phyloP scores from a whole-genome alignment of 2,888 invertebrate species.

The Nysson spinosus region DNA sequence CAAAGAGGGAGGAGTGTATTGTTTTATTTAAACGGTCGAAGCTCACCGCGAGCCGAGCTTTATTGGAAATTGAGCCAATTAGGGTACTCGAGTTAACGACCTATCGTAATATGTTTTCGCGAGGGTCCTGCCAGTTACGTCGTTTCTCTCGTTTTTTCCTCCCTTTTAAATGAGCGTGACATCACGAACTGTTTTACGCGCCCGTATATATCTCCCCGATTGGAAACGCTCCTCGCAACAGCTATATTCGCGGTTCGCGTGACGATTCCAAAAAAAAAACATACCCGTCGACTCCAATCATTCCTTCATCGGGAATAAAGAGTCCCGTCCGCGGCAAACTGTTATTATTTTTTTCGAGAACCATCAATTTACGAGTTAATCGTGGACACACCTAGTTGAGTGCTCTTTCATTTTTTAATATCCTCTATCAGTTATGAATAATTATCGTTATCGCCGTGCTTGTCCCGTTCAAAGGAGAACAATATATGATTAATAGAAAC shows the following conservation, averaged over 20 bases:
- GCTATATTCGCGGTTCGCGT: conserved; percentile 3
- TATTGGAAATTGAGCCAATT: conserved; percentile 59
- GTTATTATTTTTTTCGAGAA: too few relatives aligned
- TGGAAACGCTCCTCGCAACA: conserved; percentile 2
- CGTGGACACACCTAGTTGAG: too few relatives aligned
- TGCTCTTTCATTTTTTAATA: too few relatives aligned
- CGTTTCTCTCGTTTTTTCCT: conserved; percentile 6
- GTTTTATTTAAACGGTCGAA: conserved; percentile 49
- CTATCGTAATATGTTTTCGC: conserved; percentile 51
- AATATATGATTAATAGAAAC: too few relatives aligned
- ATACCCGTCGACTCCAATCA: neutral
- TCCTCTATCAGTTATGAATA: too few relatives aligned
- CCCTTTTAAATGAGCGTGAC: conserved; percentile 36
- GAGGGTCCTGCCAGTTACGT: conserved; percentile 15
- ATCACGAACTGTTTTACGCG: conserved; percentile 34
- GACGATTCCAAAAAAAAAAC: conserved; percentile 9
- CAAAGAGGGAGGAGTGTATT: conserved; percentile 18
- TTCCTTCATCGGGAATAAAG: neutral
- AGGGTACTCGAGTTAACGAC: conserved; percentile 52
- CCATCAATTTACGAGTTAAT: too few relatives aligned
- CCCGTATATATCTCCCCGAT: conserved; percentile 15
- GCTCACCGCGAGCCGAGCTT: conserved; percentile 27
- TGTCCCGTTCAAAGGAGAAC: too few relatives aligned
- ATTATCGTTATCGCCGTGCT: too few relatives aligned
- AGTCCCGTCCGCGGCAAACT: too few relatives aligned